phyloP scores from a whole-genome alignment of 2,113 vertebrate species.

The Centrocercus urophasianus region DNA sequence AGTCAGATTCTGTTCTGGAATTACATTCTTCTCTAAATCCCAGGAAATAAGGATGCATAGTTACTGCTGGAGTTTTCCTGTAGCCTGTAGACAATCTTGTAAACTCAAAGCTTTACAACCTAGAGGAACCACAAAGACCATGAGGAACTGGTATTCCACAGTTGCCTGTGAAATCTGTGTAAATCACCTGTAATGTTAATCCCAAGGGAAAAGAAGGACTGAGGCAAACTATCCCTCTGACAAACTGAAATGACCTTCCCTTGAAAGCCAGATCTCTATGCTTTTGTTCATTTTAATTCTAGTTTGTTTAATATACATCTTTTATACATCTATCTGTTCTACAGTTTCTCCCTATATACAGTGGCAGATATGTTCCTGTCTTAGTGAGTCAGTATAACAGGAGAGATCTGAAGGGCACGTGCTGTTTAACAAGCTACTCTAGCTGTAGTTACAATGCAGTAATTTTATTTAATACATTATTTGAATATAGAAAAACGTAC shows the following conservation, averaged over 20 bases:
- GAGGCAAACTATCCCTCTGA: neutral
- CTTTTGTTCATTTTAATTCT: neutral
- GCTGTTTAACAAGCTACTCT: neutral
- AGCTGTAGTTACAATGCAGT: neutral
- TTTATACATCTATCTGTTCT: neutral
- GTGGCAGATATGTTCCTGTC: neutral
- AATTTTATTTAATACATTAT: neutral
- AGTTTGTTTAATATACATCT: neutral
- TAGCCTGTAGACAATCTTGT: neutral
- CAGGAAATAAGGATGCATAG: neutral
- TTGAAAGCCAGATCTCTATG: neutral
- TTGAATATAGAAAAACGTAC: neutral
- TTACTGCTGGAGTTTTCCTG: neutral
- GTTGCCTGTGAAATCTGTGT: neutral
- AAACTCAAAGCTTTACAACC: neutral
- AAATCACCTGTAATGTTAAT: neutral
- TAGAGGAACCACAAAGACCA: neutral
- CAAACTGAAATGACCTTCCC: neutral
- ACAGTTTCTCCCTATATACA: neutral
- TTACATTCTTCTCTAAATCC: neutral
- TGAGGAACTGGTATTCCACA: neutral
- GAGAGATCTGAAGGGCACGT: neutral
- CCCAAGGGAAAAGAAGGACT: neutral
- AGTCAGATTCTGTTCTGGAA: neutral
- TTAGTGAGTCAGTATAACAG: neutral